A percentile compares a stretch with the other conserved stretches of the same genome.
Conservation (phyloP, 2,888 invertebrate genomes). For the Pseudolycoriella hygida region DNA sequence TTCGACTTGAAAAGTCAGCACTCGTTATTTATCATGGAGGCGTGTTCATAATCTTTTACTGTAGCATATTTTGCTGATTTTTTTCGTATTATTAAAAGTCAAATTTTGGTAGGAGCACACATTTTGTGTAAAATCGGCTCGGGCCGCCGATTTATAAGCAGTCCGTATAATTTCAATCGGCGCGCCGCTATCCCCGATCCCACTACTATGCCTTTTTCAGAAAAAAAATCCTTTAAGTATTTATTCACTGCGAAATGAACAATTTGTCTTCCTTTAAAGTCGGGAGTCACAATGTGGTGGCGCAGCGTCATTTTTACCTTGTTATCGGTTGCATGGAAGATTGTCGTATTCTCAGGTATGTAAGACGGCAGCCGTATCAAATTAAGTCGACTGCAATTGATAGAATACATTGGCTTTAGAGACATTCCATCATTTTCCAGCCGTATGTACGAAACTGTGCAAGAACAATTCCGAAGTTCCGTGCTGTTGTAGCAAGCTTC, state of each 20-base stretch:
- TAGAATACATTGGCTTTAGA: conserved; percentile 23
- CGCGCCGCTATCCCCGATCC: no score
- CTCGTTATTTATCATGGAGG: no score
- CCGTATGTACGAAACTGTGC: conserved; percentile 24
- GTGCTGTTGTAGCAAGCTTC: conserved; percentile 21
- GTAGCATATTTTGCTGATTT: no score
- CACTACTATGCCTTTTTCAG: conserved; percentile 5
- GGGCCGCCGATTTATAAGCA: no score
- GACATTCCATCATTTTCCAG: conserved; percentile 16
- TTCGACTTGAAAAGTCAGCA: no score
- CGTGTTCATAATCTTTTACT: no score
- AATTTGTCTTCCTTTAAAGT: no score
- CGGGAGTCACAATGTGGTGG: no score
- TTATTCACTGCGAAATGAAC: neutral
- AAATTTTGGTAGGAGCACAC: no score
- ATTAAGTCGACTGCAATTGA: conserved; percentile 24
- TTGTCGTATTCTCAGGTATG: conserved; percentile 25
- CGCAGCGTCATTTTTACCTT: conserved; percentile 18
- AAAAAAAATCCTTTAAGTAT: neutral
- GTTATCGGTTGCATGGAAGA: conserved; percentile 23
- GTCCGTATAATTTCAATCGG: no score
- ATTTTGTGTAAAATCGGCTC: no score
- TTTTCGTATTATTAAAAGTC: no score
- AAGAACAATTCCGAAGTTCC: conserved; percentile 24
- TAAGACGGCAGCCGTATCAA: conserved; percentile 22